A percentile compares a stretch with the other conserved stretches of the same genome.
phyloP scores from a whole-genome alignment of 1,140 invertebrate genomes.

The Ridgeia piscesae region DNA sequence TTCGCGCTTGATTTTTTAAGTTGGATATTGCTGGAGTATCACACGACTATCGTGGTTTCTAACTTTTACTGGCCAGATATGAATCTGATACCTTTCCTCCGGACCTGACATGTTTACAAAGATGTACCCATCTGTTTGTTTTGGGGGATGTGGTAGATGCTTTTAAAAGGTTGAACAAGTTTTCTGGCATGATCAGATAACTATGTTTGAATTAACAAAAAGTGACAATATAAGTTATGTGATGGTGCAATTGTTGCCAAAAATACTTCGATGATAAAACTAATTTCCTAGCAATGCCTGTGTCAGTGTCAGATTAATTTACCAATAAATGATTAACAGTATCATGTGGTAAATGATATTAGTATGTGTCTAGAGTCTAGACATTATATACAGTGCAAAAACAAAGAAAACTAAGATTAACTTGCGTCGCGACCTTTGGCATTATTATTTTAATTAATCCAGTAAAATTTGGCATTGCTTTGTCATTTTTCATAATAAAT shows the following conservation, averaged over 20 bases:
- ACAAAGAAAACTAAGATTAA: neutral
- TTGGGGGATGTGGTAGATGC: neutral
- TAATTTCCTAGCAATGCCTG: neutral
- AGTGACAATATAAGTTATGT: neutral
- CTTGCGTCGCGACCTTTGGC: neutral
- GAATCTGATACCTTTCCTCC: neutral
- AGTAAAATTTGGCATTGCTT: neutral
- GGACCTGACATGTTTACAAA: neutral
- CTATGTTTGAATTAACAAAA: no score
- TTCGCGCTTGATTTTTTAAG: neutral
- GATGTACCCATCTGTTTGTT: neutral
- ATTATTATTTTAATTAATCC: slow-evolving; percentile 2
- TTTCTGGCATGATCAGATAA: neutral
- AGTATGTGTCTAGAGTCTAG: neutral
- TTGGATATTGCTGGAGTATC: neutral
- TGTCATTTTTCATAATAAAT: neutral
- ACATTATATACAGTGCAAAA: neutral
- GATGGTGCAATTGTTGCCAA: neutral
- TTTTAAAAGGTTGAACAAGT: neutral
- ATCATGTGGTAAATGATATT: no score
- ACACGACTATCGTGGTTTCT: neutral
- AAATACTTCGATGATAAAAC: neutral
- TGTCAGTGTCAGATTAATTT: no score
- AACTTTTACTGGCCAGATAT: neutral
- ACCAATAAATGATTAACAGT: no score